Base-by-base conservation (phyloP, 2,888 invertebrate genomes). In the Mylabris sibirica region DNA sequence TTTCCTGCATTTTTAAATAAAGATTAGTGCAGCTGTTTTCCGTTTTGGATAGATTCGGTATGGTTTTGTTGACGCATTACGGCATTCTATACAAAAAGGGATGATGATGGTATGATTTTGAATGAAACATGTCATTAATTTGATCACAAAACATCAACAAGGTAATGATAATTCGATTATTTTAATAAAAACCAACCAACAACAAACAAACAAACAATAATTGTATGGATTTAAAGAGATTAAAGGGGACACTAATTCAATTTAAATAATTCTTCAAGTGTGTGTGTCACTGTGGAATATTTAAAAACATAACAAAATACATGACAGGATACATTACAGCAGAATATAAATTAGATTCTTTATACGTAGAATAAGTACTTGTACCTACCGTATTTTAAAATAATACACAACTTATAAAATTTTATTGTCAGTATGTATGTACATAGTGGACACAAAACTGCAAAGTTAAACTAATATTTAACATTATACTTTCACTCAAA, bases 71-170 rank as follows among this genome's bases (percentile, higher is more conserved):
- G 49, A 49, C 49, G 20, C 49, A 20, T 49, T 49, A 49, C 5
- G n/a, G 8, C 44, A 44, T 17, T 17, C 30, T 6, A 30, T 38
- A 11, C 12, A 38, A 4, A 11, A 2, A 20, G 49, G 49, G 49
- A n/a, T n/a, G 49, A 49, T 49, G 49, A 49, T 20, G 20, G 49
- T 49, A 49, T 8, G 30, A 20, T 49, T 49, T 49, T 49, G 49
- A 49, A 49, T 49, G 49, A 11, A 49, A 49, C 49, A 17, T 49
- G 20, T 3, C 49, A 20, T 9, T 49, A 49, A 49, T 20, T 49
- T 22, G 8, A 49, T 22, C 20, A 49, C 4, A 49, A 20, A 49
- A 20, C 20, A 49, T 20, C 20, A 20, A 20, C 20, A 49, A 49
- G 49, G 49, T 49, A 49, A 6, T 2, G 4, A 44, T 44, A 1